Evolutionary conservation across 2,113 vertebrate species (phyloP), one percentile per base, ranked within the genome.

Genomic region (Varanus komodoensis): DNA sequence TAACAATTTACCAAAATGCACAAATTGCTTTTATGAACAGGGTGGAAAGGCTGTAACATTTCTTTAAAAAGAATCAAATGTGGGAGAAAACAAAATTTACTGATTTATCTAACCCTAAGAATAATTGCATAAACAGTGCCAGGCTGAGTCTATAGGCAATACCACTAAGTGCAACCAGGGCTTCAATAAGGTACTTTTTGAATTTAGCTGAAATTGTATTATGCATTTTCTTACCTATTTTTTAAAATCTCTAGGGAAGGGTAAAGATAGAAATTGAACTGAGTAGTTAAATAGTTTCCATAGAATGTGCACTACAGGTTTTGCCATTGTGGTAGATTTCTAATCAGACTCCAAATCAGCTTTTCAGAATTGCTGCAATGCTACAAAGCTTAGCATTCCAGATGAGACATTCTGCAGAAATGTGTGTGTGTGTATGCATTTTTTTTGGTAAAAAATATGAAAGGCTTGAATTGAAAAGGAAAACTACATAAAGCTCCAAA

Each of bases 401-500:
- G 34, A 23, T 87, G 68, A 29, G 32, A 48, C 64, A 52, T 17
- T 1, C 89, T 94, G 89, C 89, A 87, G 87, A 9, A 44, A 82
- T n/a, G 88, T 48, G 0, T 0, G n/a, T 25, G 57, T 1, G 52
- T 74, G 90, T 48, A 50, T 23, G 9, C 81, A 89, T 71, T 11
- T 88, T 87, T 38, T 86, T 79, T n/a, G 94, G 38, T 44, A 44
- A 44, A 88, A 91, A 92, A 84, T 69, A 3, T 8, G 81, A 91
- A 81, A 50, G 3, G 27, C 83, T 93, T 92, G 83, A 94, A 95
- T 34, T 71, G 71, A 90, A 94, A 89, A 96, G 87, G 89, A 93
- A 95, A 95, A 91, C 68, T 21, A 29, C 91, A 95, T 96, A 95
- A 95, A 95, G 12, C 68, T 94, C 25, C 44, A 50, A 96, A 94